Evolutionary conservation across 2,888 invertebrate species (phyloP).

Genomic region (Xestobium rufovillosum): DNA sequence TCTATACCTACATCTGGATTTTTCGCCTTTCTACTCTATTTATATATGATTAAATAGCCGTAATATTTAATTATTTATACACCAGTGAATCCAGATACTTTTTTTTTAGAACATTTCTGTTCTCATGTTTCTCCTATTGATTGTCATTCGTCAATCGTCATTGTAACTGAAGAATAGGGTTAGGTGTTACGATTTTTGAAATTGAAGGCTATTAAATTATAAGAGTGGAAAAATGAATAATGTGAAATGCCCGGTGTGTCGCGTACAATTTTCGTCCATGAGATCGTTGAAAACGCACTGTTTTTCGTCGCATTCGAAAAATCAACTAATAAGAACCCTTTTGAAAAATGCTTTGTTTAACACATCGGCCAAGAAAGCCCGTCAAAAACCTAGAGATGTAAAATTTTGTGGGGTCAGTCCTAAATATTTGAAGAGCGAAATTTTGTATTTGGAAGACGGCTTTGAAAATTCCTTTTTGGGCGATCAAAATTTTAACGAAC

Average conservation of each 20-base stretch:
- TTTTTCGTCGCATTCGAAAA: slow-evolving; percentile 27
- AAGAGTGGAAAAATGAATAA: slow-evolving; percentile 23
- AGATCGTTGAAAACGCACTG: slow-evolving; percentile 27
- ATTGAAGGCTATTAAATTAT: too few relatives aligned
- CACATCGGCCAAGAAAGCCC: slow-evolving; percentile 17
- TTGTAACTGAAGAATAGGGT: too few relatives aligned
- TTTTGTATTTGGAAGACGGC: slow-evolving; percentile 27
- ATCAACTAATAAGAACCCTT: slow-evolving; percentile 25
- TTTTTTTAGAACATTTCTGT: too few relatives aligned
- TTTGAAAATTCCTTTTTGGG: slow-evolving; percentile 29
- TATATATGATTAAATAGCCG: too few relatives aligned
- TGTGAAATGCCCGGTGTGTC: slow-evolving; percentile 27
- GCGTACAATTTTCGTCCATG: slow-evolving; percentile 22
- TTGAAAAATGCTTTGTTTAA: slow-evolving; percentile 22
- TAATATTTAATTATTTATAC: too few relatives aligned
- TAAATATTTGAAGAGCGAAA: slow-evolving; percentile 19
- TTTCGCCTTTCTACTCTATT: too few relatives aligned
- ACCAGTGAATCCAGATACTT: too few relatives aligned
- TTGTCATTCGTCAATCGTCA: too few relatives aligned
- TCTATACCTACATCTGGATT: too few relatives aligned
- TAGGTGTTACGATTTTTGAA: too few relatives aligned
- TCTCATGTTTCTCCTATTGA: too few relatives aligned
- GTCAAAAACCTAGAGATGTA: slow-evolving; percentile 14
- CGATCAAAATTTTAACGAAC: too few relatives aligned
- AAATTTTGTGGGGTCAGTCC: slow-evolving; percentile 11